Evolutionary conservation across 2,797 vertebrate species (phyloP).

Genomic region (Limosa lapponica): DNA sequence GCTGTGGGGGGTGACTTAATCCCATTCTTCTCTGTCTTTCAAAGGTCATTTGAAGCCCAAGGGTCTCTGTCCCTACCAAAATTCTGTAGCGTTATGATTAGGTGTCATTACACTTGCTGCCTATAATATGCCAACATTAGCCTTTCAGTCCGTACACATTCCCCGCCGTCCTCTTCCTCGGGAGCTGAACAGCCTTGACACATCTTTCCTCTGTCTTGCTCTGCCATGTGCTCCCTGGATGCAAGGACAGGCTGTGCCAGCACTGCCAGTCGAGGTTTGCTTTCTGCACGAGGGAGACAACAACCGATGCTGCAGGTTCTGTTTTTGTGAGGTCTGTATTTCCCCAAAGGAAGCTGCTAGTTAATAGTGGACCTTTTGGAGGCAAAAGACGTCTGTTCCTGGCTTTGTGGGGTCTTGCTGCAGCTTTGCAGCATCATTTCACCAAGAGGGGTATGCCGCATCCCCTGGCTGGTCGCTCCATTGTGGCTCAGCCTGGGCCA

Average conservation of each 20-base stretch:
- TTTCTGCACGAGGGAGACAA: not conserved
- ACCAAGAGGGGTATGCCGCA: accelerated
- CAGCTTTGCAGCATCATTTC: not conserved
- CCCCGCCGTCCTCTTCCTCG: not conserved
- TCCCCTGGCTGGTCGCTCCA: accelerated
- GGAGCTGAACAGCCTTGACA: not conserved
- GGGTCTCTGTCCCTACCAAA: not conserved
- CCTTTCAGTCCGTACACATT: not conserved
- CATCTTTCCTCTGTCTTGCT: not conserved
- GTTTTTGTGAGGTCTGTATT: not conserved
- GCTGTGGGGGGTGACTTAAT: not conserved
- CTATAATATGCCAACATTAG: not conserved
- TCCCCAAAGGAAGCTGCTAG: not conserved
- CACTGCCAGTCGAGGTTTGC: not conserved
- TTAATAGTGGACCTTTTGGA: not conserved
- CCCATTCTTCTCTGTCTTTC: not conserved
- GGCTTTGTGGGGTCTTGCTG: not conserved
- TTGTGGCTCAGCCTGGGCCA: not conserved
- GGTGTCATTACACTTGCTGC: not conserved
- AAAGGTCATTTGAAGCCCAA: not conserved
- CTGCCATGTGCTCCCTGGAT: not conserved
- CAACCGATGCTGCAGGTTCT: not conserved
- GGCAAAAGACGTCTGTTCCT: not conserved
- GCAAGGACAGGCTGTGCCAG: not conserved
- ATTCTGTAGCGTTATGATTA: not conserved